A percentile compares a stretch with the other conserved stretches of the same genome.
These are phyloP conservation scores for Bolborhynchus lineola DNA, from an alignment of 2,113 vertebrate genomes.

Conservation along the genomic window DNA sequence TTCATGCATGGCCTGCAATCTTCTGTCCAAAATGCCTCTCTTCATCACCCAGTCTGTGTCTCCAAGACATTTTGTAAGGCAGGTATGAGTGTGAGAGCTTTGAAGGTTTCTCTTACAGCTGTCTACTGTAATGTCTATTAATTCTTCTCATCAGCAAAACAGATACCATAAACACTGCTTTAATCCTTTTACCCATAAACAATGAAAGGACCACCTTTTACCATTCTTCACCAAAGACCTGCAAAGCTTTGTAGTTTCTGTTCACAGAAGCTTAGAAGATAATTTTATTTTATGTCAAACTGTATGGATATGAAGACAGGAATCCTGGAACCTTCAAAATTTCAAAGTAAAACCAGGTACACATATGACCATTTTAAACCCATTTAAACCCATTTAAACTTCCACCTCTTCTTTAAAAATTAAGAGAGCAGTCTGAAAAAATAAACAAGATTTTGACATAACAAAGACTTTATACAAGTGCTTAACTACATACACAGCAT, in stretches of 20 bases:
- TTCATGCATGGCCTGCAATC: not conserved
- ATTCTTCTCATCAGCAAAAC: not conserved
- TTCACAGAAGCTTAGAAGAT: not conserved
- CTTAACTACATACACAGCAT: not conserved
- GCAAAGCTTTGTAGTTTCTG: not conserved
- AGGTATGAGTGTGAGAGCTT: not conserved
- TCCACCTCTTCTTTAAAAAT: not conserved
- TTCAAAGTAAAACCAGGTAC: not conserved
- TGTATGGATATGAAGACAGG: not conserved
- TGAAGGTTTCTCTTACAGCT: not conserved
- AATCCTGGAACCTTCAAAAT: not conserved
- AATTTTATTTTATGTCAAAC: not conserved
- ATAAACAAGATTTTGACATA: not conserved
- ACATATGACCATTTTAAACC: fast-evolving
- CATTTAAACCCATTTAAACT: not conserved
- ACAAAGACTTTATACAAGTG: not conserved
- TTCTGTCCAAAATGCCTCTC: not conserved
- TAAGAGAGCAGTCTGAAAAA: not conserved
- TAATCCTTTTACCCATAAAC: not conserved
- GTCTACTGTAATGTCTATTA: not conserved
- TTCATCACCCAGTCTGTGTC: not conserved
- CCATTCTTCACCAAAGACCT: not conserved
- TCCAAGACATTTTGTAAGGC: not conserved
- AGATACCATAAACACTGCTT: not conserved
- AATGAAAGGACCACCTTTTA: not conserved